Percentiles rank a stretch among this genome's conserved stretches.
Evolutionary conservation across 35 echinoderm and acorn worm species (phyloP).

Genomic region (Nesometra sesokonis): DNA sequence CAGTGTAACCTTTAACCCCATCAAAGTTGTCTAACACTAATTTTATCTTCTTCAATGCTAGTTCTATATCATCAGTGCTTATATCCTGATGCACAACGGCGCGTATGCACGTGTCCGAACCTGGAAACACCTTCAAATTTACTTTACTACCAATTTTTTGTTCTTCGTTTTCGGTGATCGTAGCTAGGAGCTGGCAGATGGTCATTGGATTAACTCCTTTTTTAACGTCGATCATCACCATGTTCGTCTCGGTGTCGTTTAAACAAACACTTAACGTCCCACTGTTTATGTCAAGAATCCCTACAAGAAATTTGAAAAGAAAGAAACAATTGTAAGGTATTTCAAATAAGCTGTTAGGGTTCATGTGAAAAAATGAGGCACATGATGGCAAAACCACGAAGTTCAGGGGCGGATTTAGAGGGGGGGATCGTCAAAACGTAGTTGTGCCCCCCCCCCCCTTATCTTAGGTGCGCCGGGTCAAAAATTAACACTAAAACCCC

Average conservation of each 20-base stretch:
- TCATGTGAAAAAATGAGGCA: no score
- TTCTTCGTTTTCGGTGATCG: slow-evolving; percentile 3
- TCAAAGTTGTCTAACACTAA: slow-evolving; percentile 22
- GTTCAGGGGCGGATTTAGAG: no score
- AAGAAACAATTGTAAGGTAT: no score
- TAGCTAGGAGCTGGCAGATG: background rate
- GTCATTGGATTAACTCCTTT: slow-evolving; percentile 10
- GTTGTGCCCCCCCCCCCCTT: no score
- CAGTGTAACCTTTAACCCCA: background rate
- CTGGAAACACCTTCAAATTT: slow-evolving; percentile 21
- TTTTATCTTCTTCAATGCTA: slow-evolving; percentile 27
- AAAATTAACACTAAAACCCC: no score
- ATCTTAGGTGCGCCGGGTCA: no score
- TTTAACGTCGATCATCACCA: slow-evolving; percentile 14
- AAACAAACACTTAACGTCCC: background rate
- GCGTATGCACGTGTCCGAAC: background rate
- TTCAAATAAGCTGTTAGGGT: no score
- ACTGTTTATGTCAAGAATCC: slow-evolving; percentile 22
- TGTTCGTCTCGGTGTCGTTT: slow-evolving; percentile 13
- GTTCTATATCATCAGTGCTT: slow-evolving; percentile 10
- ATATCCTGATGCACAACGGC: slow-evolving; percentile 36
- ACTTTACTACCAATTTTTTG: slow-evolving; percentile 15
- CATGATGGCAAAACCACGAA: no score
- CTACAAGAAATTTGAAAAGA: no score
- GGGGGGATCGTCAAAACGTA: no score